phyloP scores from a whole-genome alignment of 2,888 invertebrate genomes.

The Aphidius colemani region DNA sequence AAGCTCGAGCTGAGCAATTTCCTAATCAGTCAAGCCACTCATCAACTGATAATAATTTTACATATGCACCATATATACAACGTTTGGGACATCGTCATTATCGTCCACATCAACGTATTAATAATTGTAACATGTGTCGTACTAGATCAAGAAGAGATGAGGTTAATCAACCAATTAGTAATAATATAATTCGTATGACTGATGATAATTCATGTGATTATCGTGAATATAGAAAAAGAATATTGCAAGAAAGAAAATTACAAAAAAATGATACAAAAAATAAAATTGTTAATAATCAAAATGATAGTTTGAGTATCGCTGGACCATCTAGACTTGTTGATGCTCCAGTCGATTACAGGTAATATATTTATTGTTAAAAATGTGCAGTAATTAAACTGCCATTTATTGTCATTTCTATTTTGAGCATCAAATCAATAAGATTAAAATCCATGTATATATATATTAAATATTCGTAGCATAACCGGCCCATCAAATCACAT shows the following conservation, averaged over 20 bases:
- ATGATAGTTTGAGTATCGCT: slow-evolving; percentile 45
- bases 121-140: slow-evolving; percentile 44
- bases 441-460: slow-evolving; percentile 27
- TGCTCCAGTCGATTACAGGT: slow-evolving; percentile 51
- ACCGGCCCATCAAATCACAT: slow-evolving; percentile 40
- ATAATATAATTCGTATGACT: slow-evolving; percentile 30
- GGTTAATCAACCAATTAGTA: slow-evolving; percentile 33
- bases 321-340: slow-evolving; percentile 54
- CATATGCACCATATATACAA: slow-evolving; percentile 43
- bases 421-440: slow-evolving; percentile 16
- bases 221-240: slow-evolving; percentile 34
- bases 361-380: slow-evolving; percentile 15
- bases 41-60: slow-evolving; percentile 40
- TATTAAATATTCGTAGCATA: slow-evolving; percentile 42
- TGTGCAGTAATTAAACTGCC: no score
- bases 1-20: slow-evolving; percentile 43
- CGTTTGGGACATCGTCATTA: slow-evolving; percentile 29
- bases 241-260: slow-evolving; percentile 39
- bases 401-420: slow-evolving; percentile 21
- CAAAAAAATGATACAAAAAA: slow-evolving; percentile 40
- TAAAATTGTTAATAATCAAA: slow-evolving; percentile 37
- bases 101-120: slow-evolving; percentile 35
- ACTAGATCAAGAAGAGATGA: slow-evolving; percentile 40
- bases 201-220: slow-evolving; percentile 37
- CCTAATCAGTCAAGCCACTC: slow-evolving; percentile 39